Percentiles rank a stretch among this genome's conserved stretches.
Evolutionary conservation across 2,113 vertebrate species (phyloP).

Genomic region (Microcebus griseorufus): DNA sequence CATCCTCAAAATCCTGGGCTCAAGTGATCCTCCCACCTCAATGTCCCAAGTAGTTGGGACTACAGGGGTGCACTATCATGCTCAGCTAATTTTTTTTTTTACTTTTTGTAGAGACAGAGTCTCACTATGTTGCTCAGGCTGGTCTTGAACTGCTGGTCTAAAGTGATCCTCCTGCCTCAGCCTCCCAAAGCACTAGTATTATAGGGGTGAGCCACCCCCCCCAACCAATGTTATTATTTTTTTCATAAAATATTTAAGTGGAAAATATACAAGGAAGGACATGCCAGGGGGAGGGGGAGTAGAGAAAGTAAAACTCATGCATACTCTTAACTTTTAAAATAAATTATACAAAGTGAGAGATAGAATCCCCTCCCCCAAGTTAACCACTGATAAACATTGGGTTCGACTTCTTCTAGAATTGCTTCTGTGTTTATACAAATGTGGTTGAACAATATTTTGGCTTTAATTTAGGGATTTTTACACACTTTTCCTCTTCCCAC

Average conservation of each 20-base stretch:
- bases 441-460: not conserved
- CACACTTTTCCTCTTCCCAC: not conserved
- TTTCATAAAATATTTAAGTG: not conserved
- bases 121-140: no score
- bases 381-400: not conserved
- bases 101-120: no score
- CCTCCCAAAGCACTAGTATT: no score
- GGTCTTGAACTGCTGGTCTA: no score
- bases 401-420: not conserved
- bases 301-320: not conserved
- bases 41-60: no score
- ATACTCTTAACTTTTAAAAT: not conserved
- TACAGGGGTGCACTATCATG: no score
- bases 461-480: not conserved
- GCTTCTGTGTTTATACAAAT: not conserved
- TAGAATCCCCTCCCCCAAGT: not conserved
- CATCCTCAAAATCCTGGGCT: no score
- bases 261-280: not conserved
- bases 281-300: not conserved
- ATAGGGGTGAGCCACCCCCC: no score
- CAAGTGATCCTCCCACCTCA: no score
- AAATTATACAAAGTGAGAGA: not conserved
- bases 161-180: no score
- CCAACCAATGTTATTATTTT: not conserved
- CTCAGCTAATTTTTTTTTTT: no score